Evolutionary conservation across 2,888 invertebrate species (phyloP), one percentile per base, ranked within the genome.

Genomic region (Hedya salicella): DNA sequence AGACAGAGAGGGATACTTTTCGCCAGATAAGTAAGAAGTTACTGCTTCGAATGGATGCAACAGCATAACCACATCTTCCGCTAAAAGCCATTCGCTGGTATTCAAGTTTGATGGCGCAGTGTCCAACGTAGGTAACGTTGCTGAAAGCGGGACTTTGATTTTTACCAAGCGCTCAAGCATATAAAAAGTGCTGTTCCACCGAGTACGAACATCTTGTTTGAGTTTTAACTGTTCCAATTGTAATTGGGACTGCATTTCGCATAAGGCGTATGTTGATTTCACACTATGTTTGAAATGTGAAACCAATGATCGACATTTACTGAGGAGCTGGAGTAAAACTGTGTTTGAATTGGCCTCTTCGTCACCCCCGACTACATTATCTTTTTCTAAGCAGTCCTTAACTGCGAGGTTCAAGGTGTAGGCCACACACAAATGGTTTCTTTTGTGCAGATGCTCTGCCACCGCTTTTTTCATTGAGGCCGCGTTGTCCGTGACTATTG

Each of bases 131-230:
- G 71, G 50, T 52, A 74, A 61, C 46, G 70, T 68, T 16, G 71
- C 73, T 62, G 68, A 71, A 19, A 74, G 60, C 16, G 70, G 60
- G 19, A 69, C 62, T 72, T 75, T 76, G 17, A 74, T 60, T 53
- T 67, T 21, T 19, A 70, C 48, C 53, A 78, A 46, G 48, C 75
- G 62, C 36, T 75, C 70, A 9, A 75, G 62, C 72, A 75, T 75
- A 50, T 66, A 67, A 54, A 70, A 73, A 46, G 53, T 72, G 8
- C 69, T 71, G 59, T 76, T 76, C 75, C 76, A 76, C 3, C 77
- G 62, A 19, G 77, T 76, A 0, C 42, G 40, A 25, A 77, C 73
- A 52, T 78, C 78, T 71, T 76, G 74, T 66, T 75, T 74, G 8
- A 78, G 68, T 73, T 77, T 75, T 39, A 74, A 68, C 54, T 6